Conservation (phyloP, 2,797 vertebrate genomes). For the Ataeniobius toweri region DNA sequence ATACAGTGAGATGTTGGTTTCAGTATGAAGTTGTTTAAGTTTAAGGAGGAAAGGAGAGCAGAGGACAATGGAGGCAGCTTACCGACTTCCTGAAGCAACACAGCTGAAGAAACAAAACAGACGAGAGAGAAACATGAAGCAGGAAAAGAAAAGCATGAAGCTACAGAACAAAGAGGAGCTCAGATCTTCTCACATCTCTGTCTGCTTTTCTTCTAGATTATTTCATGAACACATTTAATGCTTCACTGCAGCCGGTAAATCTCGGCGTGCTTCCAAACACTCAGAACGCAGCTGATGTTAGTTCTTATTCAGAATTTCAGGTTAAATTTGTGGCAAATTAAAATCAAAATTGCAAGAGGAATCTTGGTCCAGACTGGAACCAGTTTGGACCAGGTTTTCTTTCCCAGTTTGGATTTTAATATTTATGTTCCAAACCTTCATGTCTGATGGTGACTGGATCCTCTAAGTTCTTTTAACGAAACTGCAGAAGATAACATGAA, state of each 20-base stretch:
- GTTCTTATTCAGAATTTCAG: neutral
- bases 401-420: too few species aligned
- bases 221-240: too few species aligned
- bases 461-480: neutral
- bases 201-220: too few species aligned
- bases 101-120: conserved; percentile 64
- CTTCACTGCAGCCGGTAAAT: too few species aligned
- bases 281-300: neutral
- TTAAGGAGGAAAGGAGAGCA: neutral
- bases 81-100: conserved; percentile 82
- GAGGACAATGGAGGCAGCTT: conserved; percentile 48
- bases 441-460: neutral
- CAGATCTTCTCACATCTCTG: too few species aligned
- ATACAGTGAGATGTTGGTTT: neutral
- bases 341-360: neutral
- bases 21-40: neutral
- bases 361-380: neutral
- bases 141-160: neutral
- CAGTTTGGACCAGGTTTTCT: too few species aligned
- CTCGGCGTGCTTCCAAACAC: neutral
- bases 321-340: too few species aligned
- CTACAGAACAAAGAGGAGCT: neutral
- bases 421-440: too few species aligned
- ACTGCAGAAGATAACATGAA: neutral
- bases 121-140: conserved; percentile 17